Evolutionary conservation across 1,140 invertebrate species (phyloP), one percentile per base, ranked within the genome.

Genomic region (Caenorhabditis latens): DNA sequence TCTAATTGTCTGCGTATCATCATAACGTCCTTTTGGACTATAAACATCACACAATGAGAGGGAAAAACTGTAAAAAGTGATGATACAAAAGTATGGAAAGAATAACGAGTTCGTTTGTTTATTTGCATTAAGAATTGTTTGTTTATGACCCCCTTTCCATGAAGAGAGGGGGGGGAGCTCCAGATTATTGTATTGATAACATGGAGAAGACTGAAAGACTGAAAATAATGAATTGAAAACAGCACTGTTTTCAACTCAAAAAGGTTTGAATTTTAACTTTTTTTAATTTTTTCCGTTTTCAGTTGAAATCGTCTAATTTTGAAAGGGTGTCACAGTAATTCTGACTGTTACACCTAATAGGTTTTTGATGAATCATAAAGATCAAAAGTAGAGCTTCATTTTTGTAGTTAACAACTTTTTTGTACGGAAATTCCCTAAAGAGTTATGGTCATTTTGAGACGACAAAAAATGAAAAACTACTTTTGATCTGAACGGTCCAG

Each of bases 1-100:
- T 71, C 65, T 71, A 71, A 46, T 46, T 71, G 65, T 71, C 65
- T 71, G 65, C 65, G 65, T 71, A 71, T 71, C 65, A 71, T 32
- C 32, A 32, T 32, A 71, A n/a, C 24, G 65, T 43, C 65, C 40
- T 71, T 71, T 71, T 71, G 16, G 16, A 63, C 24, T 63, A 63
- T 63, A 63, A 63, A 63, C 61, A 63, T 63, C 61, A 63, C 61
- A 63, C 61, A 32, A 32, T 63, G 61, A 63, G 19, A 21, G n/a
- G 57, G n/a, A 5, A 63, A 63, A 63, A 63, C 61, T 63, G 61
- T 63, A 63, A 14, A 63, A 32, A 24, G 13, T 63, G 24, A 63
- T 63, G 58, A 63, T 63, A 63, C 21, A 63, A 63, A 32, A 63
- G 6, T 43, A 71, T 43, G 14, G n/a, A 61, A 43, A 40, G 5